Evolutionary conservation across 2,888 invertebrate species (phyloP), one percentile per base, ranked within the genome.

Genomic region (Eupsilia transversa): DNA sequence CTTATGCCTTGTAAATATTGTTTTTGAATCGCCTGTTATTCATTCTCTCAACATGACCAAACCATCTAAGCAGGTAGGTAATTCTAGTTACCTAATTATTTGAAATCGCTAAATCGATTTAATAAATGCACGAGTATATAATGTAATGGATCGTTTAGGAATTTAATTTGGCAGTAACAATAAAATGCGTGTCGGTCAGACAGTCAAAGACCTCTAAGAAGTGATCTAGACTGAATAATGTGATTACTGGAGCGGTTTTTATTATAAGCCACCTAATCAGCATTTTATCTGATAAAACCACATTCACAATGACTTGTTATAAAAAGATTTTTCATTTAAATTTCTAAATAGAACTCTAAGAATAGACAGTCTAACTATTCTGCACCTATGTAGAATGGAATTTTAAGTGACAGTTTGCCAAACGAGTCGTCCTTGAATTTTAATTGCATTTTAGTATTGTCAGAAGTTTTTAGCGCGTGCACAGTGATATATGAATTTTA

Each of bases 381-480:
- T 49, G 9, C n/a, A n/a, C n/a, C n/a, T n/a, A 23, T 4, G 23
- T 33, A 49, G 12, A 81, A 60, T 60, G 1, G 20, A 41, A 64
- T 56, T 33, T 74, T 20, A 35, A 35, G 20, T 30, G 60, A 66
- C 20, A 56, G n/a, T 14, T 52, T 61, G 9, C 14, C 54, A 56
- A 81, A 66, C 41, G 7, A 56, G 14, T 12, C 14, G 27, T 59
- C 33, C 27, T 60, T 60, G 60, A 41, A 49, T 65, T 61, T 80
- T 66, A 35, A 81, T 66, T 35, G 23, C 17, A 35, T 20, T 74
- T 41, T 61, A 30, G 38, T 74, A 59, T 43, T 54, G 14, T 60
- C 23, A 38, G 35, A 54, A 80, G 38, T 33, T 57, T 65, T 9
- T 64, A 73, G 33, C 38, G 49, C 54, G 64, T 60, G 59, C 17